Evolutionary conservation across 2,797 vertebrate species (phyloP).

Genomic region (Tapera naevia): DNA sequence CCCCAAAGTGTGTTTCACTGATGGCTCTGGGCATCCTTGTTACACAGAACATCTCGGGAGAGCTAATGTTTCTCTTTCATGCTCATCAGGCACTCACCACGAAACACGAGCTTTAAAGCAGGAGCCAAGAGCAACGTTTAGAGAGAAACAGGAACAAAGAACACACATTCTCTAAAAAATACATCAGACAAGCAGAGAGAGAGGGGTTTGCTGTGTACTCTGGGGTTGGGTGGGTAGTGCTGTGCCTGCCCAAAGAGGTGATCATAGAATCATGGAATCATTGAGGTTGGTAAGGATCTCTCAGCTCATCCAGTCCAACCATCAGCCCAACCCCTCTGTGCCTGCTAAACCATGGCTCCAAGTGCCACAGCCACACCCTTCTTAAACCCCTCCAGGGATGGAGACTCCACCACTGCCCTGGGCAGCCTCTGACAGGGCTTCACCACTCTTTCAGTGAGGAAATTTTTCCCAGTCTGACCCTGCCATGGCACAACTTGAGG

Average conservation of each 20-base stretch:
- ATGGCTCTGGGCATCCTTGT: neutral
- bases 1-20: neutral
- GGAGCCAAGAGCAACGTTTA: neutral
- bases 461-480: no score
- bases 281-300: no score
- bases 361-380: no score
- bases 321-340: no score
- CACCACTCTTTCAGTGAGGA: no score
- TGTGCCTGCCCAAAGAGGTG: neutral
- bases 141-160: neutral
- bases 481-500: no score
- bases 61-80: fast-evolving
- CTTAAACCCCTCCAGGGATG: no score
- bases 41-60: neutral
- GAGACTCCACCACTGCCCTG: no score
- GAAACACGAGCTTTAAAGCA: neutral
- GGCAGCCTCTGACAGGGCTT: no score
- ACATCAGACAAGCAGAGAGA: neutral
- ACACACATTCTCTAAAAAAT: neutral
- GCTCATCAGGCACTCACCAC: neutral
- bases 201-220: neutral
- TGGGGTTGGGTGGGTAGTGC: fast-evolving
- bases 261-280: no score
- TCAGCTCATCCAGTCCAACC: no score
- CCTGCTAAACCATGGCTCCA: no score